Evolutionary conservation across 2,797 vertebrate species (phyloP).

Genomic region (Helicolenus hilgendorfi): DNA sequence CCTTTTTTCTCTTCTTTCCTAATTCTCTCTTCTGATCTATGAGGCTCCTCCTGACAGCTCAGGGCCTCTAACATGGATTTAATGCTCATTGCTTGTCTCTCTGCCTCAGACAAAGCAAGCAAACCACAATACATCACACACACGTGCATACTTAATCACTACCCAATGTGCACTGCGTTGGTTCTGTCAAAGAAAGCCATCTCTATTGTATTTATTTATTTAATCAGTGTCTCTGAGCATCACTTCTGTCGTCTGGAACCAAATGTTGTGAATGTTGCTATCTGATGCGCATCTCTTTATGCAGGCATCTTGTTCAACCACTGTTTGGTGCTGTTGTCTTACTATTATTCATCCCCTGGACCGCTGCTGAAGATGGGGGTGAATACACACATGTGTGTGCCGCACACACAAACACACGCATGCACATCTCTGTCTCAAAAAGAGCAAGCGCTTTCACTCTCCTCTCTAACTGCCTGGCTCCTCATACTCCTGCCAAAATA

Average conservation of each 20-base stretch:
- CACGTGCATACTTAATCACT: conserved; percentile 45
- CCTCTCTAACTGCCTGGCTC: conserved; percentile 92
- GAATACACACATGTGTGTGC: conserved; percentile 39
- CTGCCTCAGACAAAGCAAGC: conserved; percentile 20
- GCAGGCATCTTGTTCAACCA: conserved; percentile 71
- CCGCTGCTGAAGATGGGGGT: conserved; percentile 33
- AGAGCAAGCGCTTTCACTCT: conserved; percentile 89
- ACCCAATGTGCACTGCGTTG: conserved; percentile 18
- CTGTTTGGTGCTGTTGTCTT: conserved; percentile 88
- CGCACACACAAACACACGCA: conserved; percentile 53
- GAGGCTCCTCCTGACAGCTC: conserved; percentile 23
- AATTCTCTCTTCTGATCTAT: conserved; percentile 25
- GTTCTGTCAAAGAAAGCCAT: conserved; percentile 29
- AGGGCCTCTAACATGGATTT: conserved; percentile 42
- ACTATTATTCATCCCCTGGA: conserved; percentile 64
- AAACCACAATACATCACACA: conserved; percentile 49
- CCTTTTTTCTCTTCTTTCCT: not conserved
- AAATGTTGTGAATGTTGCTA: conserved; percentile 31
- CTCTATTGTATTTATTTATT: conserved; percentile 14
- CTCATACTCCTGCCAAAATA: conserved; percentile 99
- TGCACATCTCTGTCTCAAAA: conserved; percentile 83
- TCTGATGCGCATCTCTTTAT: conserved; percentile 36
- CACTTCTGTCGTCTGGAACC: conserved; percentile 2
- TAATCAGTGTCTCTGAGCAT: not conserved
- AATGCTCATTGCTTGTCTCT: conserved; percentile 44